Percentiles rank a stretch among this genome's conserved stretches.
These are phyloP conservation scores for Hetaerina americana DNA, from an alignment of 1,140 invertebrate genomes.

Conservation along the genomic window DNA sequence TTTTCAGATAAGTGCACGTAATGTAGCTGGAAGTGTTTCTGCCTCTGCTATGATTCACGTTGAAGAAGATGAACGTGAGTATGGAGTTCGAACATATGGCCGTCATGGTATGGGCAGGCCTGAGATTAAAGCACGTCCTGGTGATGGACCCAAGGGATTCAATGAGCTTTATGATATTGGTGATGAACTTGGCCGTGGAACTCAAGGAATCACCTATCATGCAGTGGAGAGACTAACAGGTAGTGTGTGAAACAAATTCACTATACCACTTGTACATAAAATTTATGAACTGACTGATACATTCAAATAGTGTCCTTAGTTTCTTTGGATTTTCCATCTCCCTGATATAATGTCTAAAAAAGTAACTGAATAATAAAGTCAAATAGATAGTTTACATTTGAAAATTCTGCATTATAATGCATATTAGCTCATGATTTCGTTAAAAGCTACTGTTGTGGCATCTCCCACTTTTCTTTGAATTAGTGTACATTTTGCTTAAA, in stretches of 20 bases:
- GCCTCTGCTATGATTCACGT: constrained; percentile 82
- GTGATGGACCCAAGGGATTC: constrained; percentile 39
- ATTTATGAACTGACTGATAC: constrained; percentile 1
- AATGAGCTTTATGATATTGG: constrained; percentile 83
- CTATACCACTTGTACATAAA: not conserved
- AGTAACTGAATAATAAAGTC: no score
- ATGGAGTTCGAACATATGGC: constrained; percentile 52
- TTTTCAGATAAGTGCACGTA: constrained; percentile 43
- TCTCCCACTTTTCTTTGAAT: no score
- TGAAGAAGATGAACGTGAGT: constrained; percentile 67
- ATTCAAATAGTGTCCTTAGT: not conserved
- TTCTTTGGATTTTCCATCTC: not conserved
- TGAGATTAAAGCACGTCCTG: constrained; percentile 24
- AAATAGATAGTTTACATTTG: no score
- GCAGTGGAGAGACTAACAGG: constrained; percentile 68
- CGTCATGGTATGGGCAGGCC: constrained; percentile 50
- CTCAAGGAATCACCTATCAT: constrained; percentile 77
- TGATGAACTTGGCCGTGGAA: constrained; percentile 86
- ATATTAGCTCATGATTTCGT: no score
- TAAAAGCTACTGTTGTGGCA: no score
- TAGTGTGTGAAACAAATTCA: constrained; percentile 14
- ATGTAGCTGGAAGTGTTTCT: constrained; percentile 82
- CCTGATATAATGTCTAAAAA: not conserved
- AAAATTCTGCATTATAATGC: no score
- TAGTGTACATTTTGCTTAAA: no score